Evolutionary conservation across 2,888 invertebrate species (phyloP), one percentile per base, ranked within the genome.

Genomic region (Sphaerolaimus hirsutus): DNA sequence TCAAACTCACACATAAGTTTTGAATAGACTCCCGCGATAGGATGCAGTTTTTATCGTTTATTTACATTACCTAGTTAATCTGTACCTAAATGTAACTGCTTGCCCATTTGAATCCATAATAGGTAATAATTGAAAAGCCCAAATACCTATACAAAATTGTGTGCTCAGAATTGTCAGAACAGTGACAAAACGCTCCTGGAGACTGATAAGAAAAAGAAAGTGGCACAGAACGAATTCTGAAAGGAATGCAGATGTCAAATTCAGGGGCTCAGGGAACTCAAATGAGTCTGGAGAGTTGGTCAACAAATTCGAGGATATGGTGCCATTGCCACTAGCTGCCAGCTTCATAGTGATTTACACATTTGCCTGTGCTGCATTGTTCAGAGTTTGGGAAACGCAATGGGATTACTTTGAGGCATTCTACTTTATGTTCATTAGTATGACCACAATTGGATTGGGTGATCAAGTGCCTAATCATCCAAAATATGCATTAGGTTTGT

Each of bases 401-500:
- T 59, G 58, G 58, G 53, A 54, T 45, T 57, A 53, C 35, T 51
- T 57, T 41, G 56, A 54, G 12, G 14, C 58, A 10, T 56, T 58
- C 49, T 59, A 59, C 49, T 59, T 58, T 48, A 54, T 57, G 46
- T 58, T 58, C 46, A 54, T 58, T 7, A 58, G 57, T 5, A 45
- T 59, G 26, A 53, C 50, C n/a, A 59, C 59, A 3, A 55, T 59
- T 37, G 59, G 59, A 19, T 52, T 59, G 36, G 58, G 58, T 32
- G 59, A 58, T 45, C 52, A 55, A 29, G 52, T 59, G 43, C 59
- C 59, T 23, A 51, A 54, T 36, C 56, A 59, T 52, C 58, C 58
- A 1, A 50, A 54, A 19, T 53, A 54, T 19, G 54, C 56, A 1
- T 51, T 53, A 45, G 52, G 57, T 56, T 22, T 41, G 50, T 46